Base-by-base conservation (phyloP, 1,140 invertebrate species). In the Drosophila melanica region DNA sequence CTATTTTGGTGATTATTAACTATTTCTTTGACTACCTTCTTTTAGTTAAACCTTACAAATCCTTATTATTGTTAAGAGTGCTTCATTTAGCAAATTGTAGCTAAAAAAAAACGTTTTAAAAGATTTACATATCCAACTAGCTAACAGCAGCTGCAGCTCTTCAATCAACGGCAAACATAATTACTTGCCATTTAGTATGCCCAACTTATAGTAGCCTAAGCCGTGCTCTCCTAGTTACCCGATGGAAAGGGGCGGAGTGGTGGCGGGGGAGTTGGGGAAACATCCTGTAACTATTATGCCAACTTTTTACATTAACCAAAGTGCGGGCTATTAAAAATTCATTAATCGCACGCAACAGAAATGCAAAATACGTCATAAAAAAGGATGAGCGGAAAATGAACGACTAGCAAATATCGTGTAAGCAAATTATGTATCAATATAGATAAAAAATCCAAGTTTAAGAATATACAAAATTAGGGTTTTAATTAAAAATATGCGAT, bases 301-400 rank as follows among this genome's bases (percentile, higher is more conserved):
- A 79, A 85, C 78, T 85, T 85, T 85, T 85, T 81, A 85, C 81
- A 85, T 85, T 85, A 85, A 85, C 74, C 81, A 78, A 85, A 85
- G 81, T 85, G 69, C 74, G 75, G 74, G 53, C 81, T 87, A 85
- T 85, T 85, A 85, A 85, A 85, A 85, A 85, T 85, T 85, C 81
- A 85, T 85, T 85, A 85, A 85, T 85, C 85, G 81, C 78, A 75
- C 64, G 81, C 81, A 84, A 74, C 81, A 60, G 55, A 62, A 60
- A 66, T 50, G 59, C 41, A 59, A 68, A 71, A 71, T 59, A 73
- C n/a, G 23, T 14, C 53, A 69, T 81, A 81, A 72, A 87, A 63
- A 51, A 66, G 11, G 27, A 33, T 9, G 18, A 35, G 9, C 1
- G 3, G 51, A 42, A 57, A 58, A 53, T 50, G n/a, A 0, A 3